A percentile compares a stretch with the other conserved stretches of the same genome.
phyloP scores from a whole-genome alignment of 2,888 invertebrate genomes.

The Stramonita haemastoma region DNA sequence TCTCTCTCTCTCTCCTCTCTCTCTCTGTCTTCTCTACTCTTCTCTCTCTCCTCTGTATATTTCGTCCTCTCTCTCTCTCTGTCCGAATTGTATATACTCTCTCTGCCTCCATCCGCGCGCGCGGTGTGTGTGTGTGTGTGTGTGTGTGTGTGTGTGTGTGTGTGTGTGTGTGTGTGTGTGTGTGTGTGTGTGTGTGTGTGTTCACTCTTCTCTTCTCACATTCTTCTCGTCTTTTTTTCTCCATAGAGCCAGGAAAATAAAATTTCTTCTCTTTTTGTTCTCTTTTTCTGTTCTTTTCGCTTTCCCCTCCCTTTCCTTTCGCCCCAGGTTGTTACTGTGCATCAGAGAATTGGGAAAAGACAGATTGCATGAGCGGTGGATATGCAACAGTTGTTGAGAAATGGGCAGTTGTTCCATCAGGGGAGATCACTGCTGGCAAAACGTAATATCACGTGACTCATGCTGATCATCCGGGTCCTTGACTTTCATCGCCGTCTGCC shows the following conservation, averaged over 20 bases:
- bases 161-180: slow-evolving; percentile 17
- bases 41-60: background rate
- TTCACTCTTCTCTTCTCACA: background rate
- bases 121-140: too few relatives aligned
- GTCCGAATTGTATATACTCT: background rate
- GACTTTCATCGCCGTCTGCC: background rate
- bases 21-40: background rate
- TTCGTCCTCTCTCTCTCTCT: background rate
- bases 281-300: background rate
- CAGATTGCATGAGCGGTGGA: slow-evolving; percentile 7
- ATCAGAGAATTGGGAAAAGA: slow-evolving; percentile 24
- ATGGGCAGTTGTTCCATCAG: slow-evolving; percentile 34
- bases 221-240: too few relatives aligned
- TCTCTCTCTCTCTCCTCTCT: background rate
- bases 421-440: slow-evolving; percentile 23
- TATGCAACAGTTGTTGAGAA: slow-evolving; percentile 21
- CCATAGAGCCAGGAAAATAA: too few relatives aligned
- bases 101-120: background rate
- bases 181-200: background rate
- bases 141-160: slow-evolving; percentile 1
- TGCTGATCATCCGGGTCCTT: slow-evolving; percentile 11
- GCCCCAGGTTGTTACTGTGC: too few relatives aligned
- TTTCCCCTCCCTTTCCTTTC: background rate
- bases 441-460: slow-evolving; percentile 43
- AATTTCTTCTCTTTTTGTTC: background rate